Conservation (phyloP, 2,113 vertebrate genomes). For the Forbesichthys agassizii region DNA sequence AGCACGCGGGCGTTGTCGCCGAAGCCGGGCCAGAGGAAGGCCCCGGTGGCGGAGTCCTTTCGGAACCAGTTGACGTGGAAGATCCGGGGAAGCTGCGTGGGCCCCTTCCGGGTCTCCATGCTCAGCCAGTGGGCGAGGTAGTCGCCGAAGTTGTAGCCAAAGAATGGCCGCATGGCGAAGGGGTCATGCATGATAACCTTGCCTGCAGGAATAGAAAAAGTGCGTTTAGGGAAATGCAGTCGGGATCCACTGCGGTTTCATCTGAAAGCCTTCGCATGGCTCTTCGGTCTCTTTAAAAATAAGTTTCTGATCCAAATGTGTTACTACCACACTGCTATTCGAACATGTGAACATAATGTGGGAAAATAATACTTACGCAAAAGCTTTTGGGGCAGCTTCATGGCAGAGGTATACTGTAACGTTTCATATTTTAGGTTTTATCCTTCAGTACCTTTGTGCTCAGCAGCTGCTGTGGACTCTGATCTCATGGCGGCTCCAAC, state of each 20-base stretch:
- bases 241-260: no score
- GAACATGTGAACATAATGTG: no score
- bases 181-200: conserved; percentile 97
- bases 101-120: conserved; percentile 82
- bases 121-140: conserved; percentile 96
- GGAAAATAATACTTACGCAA: no score
- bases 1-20: conserved; percentile 93
- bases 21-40: conserved; percentile 94
- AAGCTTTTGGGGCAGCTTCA: no score
- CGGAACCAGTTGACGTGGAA: conserved; percentile 99
- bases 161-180: conserved; percentile 98
- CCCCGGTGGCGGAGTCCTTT: conserved; percentile 81
- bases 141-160: conserved; percentile 97
- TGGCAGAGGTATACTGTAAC: no score
- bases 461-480: conserved; percentile 95
- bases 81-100: conserved; percentile 90
- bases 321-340: no score
- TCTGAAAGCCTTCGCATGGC: no score
- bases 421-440: background rate
- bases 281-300: no score
- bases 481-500: conserved; percentile 96
- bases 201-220: conserved; percentile 66
- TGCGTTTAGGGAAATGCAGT: no score
- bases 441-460: conserved; percentile 84
- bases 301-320: no score